These are phyloP conservation scores for Patella vulgata DNA, from an alignment of 1,140 invertebrate genomes.

Conservation along the genomic window DNA sequence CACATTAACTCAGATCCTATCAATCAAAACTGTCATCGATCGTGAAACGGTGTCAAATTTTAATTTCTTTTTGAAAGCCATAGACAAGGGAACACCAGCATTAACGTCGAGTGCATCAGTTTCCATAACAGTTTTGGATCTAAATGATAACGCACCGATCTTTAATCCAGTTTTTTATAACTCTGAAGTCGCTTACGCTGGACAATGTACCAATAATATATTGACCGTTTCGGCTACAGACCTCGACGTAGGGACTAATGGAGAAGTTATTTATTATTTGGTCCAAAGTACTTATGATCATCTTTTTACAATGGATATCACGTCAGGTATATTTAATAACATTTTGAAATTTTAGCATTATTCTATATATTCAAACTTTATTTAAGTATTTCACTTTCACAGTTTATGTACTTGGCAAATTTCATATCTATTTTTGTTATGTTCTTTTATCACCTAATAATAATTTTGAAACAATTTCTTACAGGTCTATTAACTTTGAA, in stretches of 20 bases:
- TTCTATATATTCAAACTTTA: too few species aligned
- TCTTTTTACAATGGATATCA: constrained; percentile 34
- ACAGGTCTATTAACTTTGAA: constrained; percentile 34
- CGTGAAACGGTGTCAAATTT: constrained; percentile 21
- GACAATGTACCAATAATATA: constrained; percentile 33
- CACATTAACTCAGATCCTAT: constrained; percentile 80
- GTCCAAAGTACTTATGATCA: constrained; percentile 23
- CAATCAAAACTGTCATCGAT: constrained; percentile 72
- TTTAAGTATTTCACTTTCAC: too few species aligned
- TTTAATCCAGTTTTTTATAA: constrained; percentile 17
- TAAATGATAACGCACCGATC: constrained; percentile 36
- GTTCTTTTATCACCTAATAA: too few species aligned
- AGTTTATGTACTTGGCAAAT: too few species aligned
- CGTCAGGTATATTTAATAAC: constrained; percentile 28
- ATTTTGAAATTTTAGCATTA: too few species aligned
- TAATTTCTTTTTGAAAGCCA: constrained; percentile 24
- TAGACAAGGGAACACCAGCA: constrained; percentile 33
- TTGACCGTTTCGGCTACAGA: constrained; percentile 43
- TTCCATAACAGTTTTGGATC: constrained; percentile 44
- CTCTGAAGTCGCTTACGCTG: constrained; percentile 29
- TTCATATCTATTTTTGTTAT: too few species aligned
- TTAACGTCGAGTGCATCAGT: constrained; percentile 24
- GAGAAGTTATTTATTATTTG: constrained; percentile 38
- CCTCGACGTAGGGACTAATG: constrained; percentile 45
- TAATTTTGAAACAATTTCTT: too few species aligned